Base-by-base conservation (phyloP, 2,888 invertebrate genomes). In the Cryptus viduatorius region DNA sequence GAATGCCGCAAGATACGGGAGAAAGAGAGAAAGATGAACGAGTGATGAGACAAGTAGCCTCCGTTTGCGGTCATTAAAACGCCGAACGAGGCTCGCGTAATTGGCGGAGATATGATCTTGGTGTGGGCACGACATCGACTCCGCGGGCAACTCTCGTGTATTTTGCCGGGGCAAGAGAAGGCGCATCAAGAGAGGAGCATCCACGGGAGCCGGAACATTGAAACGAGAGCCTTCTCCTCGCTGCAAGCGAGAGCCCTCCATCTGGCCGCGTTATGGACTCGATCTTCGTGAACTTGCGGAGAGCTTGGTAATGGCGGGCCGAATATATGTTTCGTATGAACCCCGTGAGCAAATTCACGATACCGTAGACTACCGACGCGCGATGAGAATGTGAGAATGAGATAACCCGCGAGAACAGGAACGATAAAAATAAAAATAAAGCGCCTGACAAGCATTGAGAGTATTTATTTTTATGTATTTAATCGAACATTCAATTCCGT, bases 31-130 rank as follows among this genome's bases (percentile, higher is more conserved):
- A 82, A 78, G 75, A 79, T 65, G 46, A 53, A 78, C 65, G 67
- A 82, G 82, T 71, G 50, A 78, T 75, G 82, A 79, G 72, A 78
- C 79, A 80, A 83, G 82, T 83, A 82, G 85, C 81, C 84, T 80
- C 86, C 80, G 86, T 82, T 86, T 82, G 82, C 85, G 84, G 86
- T 86, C 87, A 88, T 88, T 88, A 88, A 88, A 88, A 85, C 83
- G 69, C 78, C 82, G 79, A 85, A 83, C 86, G 82, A 86, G 81
- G 81, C 80, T 82, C 87, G 81, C 84, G 88, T 89, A 88, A 88
- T 89, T 89, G 88, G 87, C 84, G 82, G 76, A 84, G 88, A 88
- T 88, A 88, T 88, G 85, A 88, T 88, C 88, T 85, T 71, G 77
- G 81, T 84, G 85, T 84, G 86, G 88, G 86, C 87, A 87, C 82